Evolutionary conservation across 2,797 vertebrate species (phyloP).

Genomic region (Cirrhinus molitorella): DNA sequence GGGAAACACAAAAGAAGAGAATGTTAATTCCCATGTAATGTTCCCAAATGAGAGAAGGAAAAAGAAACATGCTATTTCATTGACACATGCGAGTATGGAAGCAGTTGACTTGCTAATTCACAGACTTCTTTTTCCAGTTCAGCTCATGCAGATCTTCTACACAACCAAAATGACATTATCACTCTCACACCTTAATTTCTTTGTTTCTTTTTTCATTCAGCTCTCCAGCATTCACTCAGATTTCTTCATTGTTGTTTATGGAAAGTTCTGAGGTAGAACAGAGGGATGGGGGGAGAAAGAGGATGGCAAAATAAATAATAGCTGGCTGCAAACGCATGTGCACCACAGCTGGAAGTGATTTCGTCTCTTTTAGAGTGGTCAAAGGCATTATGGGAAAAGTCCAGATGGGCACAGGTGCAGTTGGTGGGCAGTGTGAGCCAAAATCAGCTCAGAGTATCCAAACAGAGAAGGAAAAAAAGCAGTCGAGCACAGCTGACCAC

Average conservation of each 20-base stretch:
- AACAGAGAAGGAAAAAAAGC: conserved; percentile 28
- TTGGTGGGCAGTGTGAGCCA: not conserved
- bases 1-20: conserved; percentile 51
- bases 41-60: conserved; percentile 51
- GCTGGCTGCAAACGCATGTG: conserved; percentile 47
- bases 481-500: conserved; percentile 19
- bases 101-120: conserved; percentile 69
- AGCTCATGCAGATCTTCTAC: conserved; percentile 60
- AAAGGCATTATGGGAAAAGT: conserved; percentile 46
- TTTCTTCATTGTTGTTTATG: conserved; percentile 44
- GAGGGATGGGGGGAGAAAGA: conserved; percentile 20
- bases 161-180: conserved; percentile 52
- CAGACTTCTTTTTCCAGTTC: conserved; percentile 32
- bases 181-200: conserved; percentile 7
- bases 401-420: conserved; percentile 42
- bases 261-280: conserved; percentile 31
- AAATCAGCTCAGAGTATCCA: conserved; percentile 3
- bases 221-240: not conserved
- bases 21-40: conserved; percentile 56
- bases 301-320: conserved; percentile 53
- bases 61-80: conserved; percentile 55
- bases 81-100: conserved; percentile 61
- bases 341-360: conserved; percentile 55
- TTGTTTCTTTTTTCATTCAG: not conserved
- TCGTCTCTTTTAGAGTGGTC: conserved; percentile 37